phyloP scores from a whole-genome alignment of 2,113 vertebrate species.

The Protobothrops mucrosquamatus region DNA sequence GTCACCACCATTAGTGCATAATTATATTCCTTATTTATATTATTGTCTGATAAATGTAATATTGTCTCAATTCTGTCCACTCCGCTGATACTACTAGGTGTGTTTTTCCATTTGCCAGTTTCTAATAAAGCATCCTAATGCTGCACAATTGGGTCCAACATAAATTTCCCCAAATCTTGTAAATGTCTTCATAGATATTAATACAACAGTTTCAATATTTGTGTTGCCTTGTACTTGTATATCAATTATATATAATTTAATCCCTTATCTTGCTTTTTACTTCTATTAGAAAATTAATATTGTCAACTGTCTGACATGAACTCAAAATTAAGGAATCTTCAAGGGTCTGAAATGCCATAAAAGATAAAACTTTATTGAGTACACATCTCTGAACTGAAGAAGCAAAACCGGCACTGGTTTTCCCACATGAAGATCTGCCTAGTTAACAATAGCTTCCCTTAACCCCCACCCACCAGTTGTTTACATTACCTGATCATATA shows the following conservation, averaged over 20 bases:
- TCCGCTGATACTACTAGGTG: background rate
- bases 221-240: background rate
- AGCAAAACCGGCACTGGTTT: too few relatives aligned
- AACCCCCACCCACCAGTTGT: too few relatives aligned
- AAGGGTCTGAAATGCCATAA: too few relatives aligned
- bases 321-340: too few relatives aligned
- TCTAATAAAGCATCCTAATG: conserved; percentile 1
- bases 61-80: background rate
- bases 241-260: background rate
- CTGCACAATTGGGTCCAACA: background rate
- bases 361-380: too few relatives aligned
- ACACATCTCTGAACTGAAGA: too few relatives aligned
- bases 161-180: background rate
- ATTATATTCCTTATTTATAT: conserved; percentile 10
- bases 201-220: background rate
- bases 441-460: too few relatives aligned
- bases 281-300: too few relatives aligned
- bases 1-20: conserved; percentile 2
- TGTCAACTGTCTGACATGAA: too few relatives aligned
- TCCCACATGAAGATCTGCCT: too few relatives aligned
- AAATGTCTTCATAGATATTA: conserved; percentile 3
- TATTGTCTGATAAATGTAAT: background rate
- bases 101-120: background rate
- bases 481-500: too few relatives aligned
- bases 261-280: background rate